phyloP scores from a whole-genome alignment of 1,140 invertebrate genomes.

The Drosophila albomicans region DNA sequence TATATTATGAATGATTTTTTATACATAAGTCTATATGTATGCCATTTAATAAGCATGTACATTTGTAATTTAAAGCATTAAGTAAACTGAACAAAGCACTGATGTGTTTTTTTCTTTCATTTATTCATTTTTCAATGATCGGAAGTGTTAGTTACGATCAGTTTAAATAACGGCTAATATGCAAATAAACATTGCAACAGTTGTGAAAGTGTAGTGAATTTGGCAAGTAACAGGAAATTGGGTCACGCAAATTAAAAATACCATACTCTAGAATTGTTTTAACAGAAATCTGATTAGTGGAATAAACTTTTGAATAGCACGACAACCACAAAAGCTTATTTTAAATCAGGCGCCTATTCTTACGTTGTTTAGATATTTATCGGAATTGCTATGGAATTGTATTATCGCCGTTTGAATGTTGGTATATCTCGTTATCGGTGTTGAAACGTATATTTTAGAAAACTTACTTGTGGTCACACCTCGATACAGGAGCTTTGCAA shows the following conservation, averaged over 20 bases:
- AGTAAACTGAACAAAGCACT: conserved; percentile 40
- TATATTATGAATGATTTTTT: conserved; percentile 6
- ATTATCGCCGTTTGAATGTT: no score
- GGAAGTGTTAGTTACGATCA: not conserved
- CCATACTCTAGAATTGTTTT: no score
- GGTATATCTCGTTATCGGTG: no score
- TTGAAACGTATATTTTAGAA: no score
- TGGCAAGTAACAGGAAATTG: conserved; percentile 17
- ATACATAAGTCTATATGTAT: conserved; percentile 50
- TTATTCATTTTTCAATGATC: not conserved
- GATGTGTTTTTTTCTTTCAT: not conserved
- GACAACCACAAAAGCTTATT: no score
- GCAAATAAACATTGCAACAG: not conserved
- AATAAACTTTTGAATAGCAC: no score
- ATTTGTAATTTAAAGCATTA: conserved; percentile 69
- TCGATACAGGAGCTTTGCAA: no score
- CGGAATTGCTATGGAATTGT: no score
- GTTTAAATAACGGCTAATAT: not conserved
- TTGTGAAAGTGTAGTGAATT: conserved; percentile 16
- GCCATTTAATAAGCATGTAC: conserved; percentile 63
- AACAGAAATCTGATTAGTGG: no score
- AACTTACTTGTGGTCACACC: no score
- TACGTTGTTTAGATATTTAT: no score
- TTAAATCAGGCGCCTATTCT: no score
- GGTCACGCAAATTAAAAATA: conserved; percentile 12